Percentiles rank a stretch among this genome's conserved stretches.
Evolutionary conservation across 2,797 vertebrate genomes (phyloP).

Genomic region (Loris lydekkerianus): DNA sequence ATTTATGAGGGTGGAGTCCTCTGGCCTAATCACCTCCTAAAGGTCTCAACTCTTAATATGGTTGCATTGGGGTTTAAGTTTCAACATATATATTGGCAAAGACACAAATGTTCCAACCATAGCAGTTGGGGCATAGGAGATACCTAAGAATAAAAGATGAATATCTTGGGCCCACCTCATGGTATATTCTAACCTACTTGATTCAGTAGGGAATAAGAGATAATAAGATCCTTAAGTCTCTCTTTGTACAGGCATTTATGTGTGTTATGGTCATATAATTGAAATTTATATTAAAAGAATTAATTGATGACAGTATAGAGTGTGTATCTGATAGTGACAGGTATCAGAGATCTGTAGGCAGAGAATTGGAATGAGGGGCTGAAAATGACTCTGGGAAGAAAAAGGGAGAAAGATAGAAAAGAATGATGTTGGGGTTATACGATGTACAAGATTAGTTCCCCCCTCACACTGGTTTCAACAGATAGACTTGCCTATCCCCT

Average conservation of each 20-base stretch:
- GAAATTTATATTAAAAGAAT: constrained; percentile 2
- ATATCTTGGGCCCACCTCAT: not conserved
- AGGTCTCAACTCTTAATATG: not conserved
- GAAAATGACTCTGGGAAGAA: not conserved
- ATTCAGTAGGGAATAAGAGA: not conserved
- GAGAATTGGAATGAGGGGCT: not conserved
- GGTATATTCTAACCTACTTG: not conserved
- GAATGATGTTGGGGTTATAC: not conserved
- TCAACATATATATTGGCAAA: not conserved
- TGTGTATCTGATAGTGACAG: not conserved
- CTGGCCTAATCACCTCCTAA: not conserved
- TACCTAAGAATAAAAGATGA: not conserved
- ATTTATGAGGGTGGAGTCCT: not conserved
- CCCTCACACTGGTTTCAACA: not conserved
- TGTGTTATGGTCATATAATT: not conserved
- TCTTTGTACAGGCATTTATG: not conserved
- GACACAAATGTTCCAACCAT: not conserved
- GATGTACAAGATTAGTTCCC: not conserved
- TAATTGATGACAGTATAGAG: not conserved
- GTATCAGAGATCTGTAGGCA: not conserved
- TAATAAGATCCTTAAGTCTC: not conserved
- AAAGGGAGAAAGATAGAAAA: not conserved
- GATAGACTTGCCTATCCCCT: not conserved
- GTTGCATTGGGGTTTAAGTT: not conserved
- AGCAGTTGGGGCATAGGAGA: not conserved